Evolutionary conservation across 1,140 invertebrate species (phyloP), one percentile per base, ranked within the genome.

Genomic region (Heliconius melpomene): DNA sequence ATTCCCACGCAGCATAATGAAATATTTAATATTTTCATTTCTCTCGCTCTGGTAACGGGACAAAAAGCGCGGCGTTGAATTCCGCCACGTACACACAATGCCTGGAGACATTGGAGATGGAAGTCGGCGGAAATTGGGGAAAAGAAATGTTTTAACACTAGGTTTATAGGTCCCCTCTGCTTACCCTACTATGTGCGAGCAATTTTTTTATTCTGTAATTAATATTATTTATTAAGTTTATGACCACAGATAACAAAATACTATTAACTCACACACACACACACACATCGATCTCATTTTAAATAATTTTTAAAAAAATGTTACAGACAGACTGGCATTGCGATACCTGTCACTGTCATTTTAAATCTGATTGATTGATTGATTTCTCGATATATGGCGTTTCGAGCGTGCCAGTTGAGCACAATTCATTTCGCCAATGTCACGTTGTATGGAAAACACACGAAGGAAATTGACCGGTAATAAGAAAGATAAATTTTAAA

Each of bases 331-430:
- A 77, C 52, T 76, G 74, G 23, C 32, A 78, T 79, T 83, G 46
- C 82, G 79, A 83, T 76, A 80, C 76, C 75, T 75, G 78, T 79
- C 78, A 46, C 40, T 46, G 40, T 46, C 40, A 77, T 74, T 80
- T 78, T 57, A 80, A 79, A 73, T n/a, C n/a, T n/a, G n/a, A n/a
- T n/a, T n/a, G n/a, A n/a, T n/a, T n/a, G n/a, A n/a, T n/a, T n/a
- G n/a, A n/a, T n/a, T n/a, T n/a, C n/a, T n/a, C n/a, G n/a, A n/a
- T n/a, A n/a, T n/a, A n/a, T n/a, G n/a, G n/a, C n/a, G n/a, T n/a
- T n/a, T n/a, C n/a, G n/a, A n/a, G n/a, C n/a, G n/a, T n/a, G n/a
- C n/a, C n/a, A n/a, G n/a, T n/a, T n/a, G n/a, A n/a, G n/a, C n/a
- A n/a, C n/a, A n/a, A n/a, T n/a, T n/a, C n/a, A n/a, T n/a, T n/a